Conservation (phyloP, 2,888 invertebrate species). For the Torymus aiolomorphi region DNA sequence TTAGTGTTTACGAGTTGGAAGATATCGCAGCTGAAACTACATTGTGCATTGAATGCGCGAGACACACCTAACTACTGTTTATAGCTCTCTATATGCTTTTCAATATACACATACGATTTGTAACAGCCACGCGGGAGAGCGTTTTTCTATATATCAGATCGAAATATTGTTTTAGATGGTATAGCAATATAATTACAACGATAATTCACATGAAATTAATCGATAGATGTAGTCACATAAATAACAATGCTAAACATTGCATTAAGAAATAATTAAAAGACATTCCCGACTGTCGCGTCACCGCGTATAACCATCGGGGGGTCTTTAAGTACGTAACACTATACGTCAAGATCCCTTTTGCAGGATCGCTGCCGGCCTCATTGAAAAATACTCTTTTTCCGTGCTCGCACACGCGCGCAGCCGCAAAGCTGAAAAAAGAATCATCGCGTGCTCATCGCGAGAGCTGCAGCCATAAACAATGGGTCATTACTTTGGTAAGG, state of each 20-base stretch:
- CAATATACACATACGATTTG: background rate
- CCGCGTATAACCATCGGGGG: constrained; percentile 10
- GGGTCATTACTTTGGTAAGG: constrained; percentile 73
- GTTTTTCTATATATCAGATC: constrained; percentile 1
- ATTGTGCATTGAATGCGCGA: constrained; percentile 3
- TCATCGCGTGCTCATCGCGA: constrained; percentile 69
- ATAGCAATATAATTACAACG: no score
- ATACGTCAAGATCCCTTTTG: constrained; percentile 37
- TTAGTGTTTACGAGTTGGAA: constrained; percentile 10
- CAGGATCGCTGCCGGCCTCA: constrained; percentile 24
- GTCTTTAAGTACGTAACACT: constrained; percentile 36
- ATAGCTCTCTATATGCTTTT: constrained; percentile 7
- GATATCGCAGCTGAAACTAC: background rate
- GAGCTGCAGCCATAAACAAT: constrained; percentile 72
- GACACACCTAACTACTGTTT: constrained; percentile 39
- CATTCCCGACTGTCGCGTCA: constrained; percentile 6
- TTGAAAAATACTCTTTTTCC: constrained; percentile 50
- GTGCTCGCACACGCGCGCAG: background rate
- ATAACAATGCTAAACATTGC: background rate
- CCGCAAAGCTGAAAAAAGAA: constrained; percentile 64
- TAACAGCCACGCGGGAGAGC: background rate
- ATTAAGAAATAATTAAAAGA: background rate
- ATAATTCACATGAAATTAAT: no score
- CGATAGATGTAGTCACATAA: background rate
- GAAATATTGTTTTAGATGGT: no score